Evolutionary conservation across 2,797 vertebrate genomes (phyloP).

Genomic region (Macrochelys suwanniensis): DNA sequence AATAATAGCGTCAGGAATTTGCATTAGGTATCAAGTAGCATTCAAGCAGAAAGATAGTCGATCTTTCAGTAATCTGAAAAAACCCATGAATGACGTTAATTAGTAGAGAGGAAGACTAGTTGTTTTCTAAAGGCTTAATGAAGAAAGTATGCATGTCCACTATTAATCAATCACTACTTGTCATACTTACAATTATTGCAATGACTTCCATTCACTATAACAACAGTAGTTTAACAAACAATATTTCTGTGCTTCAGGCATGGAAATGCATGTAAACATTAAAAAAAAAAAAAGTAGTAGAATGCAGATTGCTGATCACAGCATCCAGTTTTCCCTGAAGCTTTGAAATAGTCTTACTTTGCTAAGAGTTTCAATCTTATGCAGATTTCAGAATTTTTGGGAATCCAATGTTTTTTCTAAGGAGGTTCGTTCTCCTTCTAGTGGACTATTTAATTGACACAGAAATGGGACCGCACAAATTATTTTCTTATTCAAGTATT

Average conservation of each 20-base stretch:
- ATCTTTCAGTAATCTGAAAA: not conserved
- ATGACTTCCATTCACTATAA: conserved; percentile 71
- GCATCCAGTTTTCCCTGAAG: conserved; percentile 43
- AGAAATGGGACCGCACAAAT: not conserved
- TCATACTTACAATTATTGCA: conserved; percentile 57
- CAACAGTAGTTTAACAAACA: conserved; percentile 72
- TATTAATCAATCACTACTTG: conserved; percentile 63
- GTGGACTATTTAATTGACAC: not conserved
- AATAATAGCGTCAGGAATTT: not conserved
- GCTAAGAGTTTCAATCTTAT: conserved; percentile 54
- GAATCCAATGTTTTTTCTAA: conserved; percentile 40
- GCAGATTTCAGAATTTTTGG: conserved; percentile 29
- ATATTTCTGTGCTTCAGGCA: conserved; percentile 69
- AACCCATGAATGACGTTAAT: not conserved
- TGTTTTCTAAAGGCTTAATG: conserved; percentile 30
- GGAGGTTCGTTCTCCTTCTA: not conserved
- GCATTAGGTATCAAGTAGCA: not conserved
- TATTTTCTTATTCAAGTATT: not conserved
- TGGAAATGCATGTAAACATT: conserved; percentile 65
- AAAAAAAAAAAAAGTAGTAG: conserved; percentile 55
- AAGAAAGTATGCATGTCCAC: conserved; percentile 46
- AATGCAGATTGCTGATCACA: conserved; percentile 74
- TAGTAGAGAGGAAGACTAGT: not conserved
- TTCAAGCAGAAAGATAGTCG: not conserved
- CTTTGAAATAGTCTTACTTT: conserved; percentile 65